Base-by-base conservation (phyloP, 2,797 vertebrate species). In the Enteromius radiatus region DNA sequence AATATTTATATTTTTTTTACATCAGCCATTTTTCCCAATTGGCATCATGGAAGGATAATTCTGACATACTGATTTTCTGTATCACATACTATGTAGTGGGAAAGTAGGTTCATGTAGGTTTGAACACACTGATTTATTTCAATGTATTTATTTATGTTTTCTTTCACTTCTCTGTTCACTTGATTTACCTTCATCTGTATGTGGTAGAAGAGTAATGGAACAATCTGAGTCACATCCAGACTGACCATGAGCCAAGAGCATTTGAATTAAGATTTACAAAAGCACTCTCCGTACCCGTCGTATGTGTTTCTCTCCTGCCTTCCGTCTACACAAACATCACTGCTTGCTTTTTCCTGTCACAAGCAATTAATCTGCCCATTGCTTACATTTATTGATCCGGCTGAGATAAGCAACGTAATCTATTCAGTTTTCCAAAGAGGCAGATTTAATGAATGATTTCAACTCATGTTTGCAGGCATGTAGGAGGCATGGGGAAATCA, bases 321-420 rank as follows among this genome's bases (percentile, higher is more conserved):
- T 45, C 54, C 56, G 47, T 85, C 73, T 61, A 71, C 52, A 75
- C 63, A 81, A 79, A 75, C 71, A 52, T 87, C 67, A 63, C 64
- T 80, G 88, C 89, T 76, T 91, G 91, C 89, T 88, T 89, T 88
- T 86, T 80, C 59, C 88, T 93, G 93, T 95, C 94, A 92, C 91
- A 92, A 92, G 89, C 93, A 92, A 93, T 93, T 94, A 90, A 92
- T 93, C 93, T 92, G 89, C 76, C 88, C 91, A 93, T 94, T 92
- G 92, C 91, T 94, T 93, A 91, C 88, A 77, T 56, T 83, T 92
- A 94, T 95, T 90, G 95, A 95, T 94, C 92, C 84, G 80, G 65
- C 84, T 86, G 86, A 91, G 92, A 93, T 89, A 91, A 90, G 89
- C 91, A 90, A 88, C 89, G 90, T 94, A 93, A 95, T 95, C 89